phyloP scores from a whole-genome alignment of 2,797 vertebrate genomes.

The Rhynchonycteris naso region DNA sequence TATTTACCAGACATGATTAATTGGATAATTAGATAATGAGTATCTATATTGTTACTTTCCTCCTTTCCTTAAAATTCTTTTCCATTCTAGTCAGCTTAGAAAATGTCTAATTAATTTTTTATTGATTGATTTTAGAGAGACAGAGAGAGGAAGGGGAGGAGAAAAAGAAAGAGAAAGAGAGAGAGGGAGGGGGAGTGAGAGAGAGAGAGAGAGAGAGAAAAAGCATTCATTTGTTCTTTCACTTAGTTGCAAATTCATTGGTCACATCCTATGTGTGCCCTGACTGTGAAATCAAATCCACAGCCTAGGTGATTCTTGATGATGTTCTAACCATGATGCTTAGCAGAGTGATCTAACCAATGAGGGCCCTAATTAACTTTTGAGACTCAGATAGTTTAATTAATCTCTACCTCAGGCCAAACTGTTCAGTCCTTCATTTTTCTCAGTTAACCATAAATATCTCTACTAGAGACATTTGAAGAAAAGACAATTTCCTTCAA shows the following conservation, averaged over 20 bases:
- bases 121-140: too few species aligned
- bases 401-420: conserved; percentile 22
- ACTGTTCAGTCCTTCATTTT: not conserved
- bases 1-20: not conserved
- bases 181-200: too few species aligned
- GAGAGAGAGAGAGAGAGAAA: too few species aligned
- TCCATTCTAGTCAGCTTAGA: conserved; percentile 3
- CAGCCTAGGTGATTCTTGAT: too few species aligned
- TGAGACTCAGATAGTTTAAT: conserved; percentile 25
- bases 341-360: too few species aligned
- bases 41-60: not conserved
- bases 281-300: too few species aligned
- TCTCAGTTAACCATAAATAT: not conserved
- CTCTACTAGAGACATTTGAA: not conserved
- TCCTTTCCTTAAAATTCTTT: conserved; percentile 26
- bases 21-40: not conserved
- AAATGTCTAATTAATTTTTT: conserved; percentile 50
- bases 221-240: too few species aligned
- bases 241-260: too few species aligned
- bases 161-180: too few species aligned
- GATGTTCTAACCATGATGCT: too few species aligned
- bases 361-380: conserved; percentile 32
- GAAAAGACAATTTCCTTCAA: not conserved
- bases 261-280: too few species aligned
- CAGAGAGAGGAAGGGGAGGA: too few species aligned